Evolutionary conservation across 2,113 vertebrate species (phyloP).

Genomic region (Peromyscus polionotus): DNA sequence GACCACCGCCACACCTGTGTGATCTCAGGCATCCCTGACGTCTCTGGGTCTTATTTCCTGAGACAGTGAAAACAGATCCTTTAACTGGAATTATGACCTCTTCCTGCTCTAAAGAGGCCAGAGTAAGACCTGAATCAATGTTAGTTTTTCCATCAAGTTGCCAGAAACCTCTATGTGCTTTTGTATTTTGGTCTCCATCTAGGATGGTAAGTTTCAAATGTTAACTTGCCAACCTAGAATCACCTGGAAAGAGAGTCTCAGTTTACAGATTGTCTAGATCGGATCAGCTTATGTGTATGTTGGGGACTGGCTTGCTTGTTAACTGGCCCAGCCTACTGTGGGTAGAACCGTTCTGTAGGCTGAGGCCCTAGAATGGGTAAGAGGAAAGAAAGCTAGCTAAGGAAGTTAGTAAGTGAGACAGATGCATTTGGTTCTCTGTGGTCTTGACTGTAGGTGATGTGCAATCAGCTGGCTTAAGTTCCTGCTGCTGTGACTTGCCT

Average conservation of each 20-base stretch:
- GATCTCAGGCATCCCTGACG: background rate
- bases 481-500: too few relatives aligned
- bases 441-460: background rate
- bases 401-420: background rate
- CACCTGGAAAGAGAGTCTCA: background rate
- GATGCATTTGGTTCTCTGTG: background rate
- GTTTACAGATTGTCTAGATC: background rate
- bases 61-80: conserved; percentile 17
- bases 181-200: background rate
- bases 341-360: background rate
- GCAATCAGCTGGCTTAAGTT: background rate
- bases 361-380: background rate
- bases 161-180: background rate
- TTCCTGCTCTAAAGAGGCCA: background rate
- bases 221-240: background rate
- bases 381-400: too few relatives aligned
- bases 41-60: conserved; percentile 51
- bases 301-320: background rate
- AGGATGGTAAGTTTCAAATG: background rate
- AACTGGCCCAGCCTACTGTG: background rate
- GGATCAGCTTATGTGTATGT: background rate
- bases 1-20: background rate
- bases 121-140: background rate
- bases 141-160: background rate
- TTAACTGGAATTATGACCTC: background rate